phyloP scores from a whole-genome alignment of 2,113 vertebrate genomes.

The Passer montanus region DNA sequence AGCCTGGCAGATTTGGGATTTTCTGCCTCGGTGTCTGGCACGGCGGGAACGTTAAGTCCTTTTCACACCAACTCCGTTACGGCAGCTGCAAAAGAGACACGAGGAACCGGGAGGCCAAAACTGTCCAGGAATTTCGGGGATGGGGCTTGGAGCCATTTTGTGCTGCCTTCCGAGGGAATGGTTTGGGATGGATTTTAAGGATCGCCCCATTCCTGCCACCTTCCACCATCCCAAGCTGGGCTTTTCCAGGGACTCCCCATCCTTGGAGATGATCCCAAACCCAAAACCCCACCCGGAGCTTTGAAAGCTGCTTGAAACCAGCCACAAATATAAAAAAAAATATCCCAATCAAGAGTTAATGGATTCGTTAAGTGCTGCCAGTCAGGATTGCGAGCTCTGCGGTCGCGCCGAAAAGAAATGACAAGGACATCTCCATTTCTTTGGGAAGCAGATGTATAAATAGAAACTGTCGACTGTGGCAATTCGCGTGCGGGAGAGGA shows the following conservation, averaged over 20 bases:
- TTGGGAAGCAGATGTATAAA: constrained; percentile 18
- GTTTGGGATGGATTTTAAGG: neutral
- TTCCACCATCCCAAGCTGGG: neutral
- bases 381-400: neutral
- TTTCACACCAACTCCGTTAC: constrained; percentile 5
- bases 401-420: neutral
- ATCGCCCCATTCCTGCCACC: neutral
- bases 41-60: neutral
- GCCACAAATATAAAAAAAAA: neutral
- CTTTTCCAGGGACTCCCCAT: neutral
- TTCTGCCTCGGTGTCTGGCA: neutral
- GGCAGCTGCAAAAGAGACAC: neutral
- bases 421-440: neutral
- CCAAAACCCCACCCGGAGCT: rapidly evolving
- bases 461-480: neutral
- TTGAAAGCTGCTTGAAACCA: neutral
- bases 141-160: neutral
- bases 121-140: neutral
- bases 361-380: neutral
- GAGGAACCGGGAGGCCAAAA: neutral
- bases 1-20: neutral
- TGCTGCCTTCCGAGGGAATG: neutral
- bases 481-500: neutral
- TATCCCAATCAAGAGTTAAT: neutral
- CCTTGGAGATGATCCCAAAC: neutral